A percentile compares a stretch with the other conserved stretches of the same genome.
These are phyloP conservation scores for Aleiodes testaceus DNA, from an alignment of 2,888 invertebrate species.

Conservation along the genomic window DNA sequence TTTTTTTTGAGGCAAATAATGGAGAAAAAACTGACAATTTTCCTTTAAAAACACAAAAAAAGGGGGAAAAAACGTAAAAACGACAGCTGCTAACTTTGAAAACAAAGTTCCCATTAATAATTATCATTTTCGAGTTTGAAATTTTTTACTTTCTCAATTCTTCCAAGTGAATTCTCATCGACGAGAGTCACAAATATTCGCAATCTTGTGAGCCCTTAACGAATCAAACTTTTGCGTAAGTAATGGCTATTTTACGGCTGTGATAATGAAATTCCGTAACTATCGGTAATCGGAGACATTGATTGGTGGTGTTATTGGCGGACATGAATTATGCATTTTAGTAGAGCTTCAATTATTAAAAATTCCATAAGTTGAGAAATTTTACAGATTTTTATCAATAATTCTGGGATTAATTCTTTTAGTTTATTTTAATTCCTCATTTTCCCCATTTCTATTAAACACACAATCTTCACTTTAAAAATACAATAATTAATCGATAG, in stretches of 20 bases:
- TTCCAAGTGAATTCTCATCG: neutral
- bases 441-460: too few species aligned
- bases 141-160: constrained; percentile 4
- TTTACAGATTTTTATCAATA: constrained; percentile 42
- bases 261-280: constrained; percentile 69
- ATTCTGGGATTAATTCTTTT: constrained; percentile 44
- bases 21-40: too few species aligned
- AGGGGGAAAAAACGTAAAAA: constrained; percentile 33
- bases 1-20: too few species aligned
- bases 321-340: constrained; percentile 49
- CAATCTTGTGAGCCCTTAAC: constrained; percentile 33
- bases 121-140: constrained; percentile 43
- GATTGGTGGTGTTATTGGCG: constrained; percentile 61
- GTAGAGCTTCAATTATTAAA: constrained; percentile 38
- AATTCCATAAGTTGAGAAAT: constrained; percentile 38
- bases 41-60: neutral
- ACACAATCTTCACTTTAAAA: too few species aligned
- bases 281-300: constrained; percentile 67
- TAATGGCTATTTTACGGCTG: constrained; percentile 63
- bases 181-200: neutral
- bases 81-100: constrained; percentile 30
- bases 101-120: constrained; percentile 55
- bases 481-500: too few species aligned
- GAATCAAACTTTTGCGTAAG: constrained; percentile 58
- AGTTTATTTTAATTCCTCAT: constrained; percentile 21